Percentiles rank a stretch among this genome's conserved stretches.
phyloP scores from a whole-genome alignment of 1,140 invertebrate species.

The Globodera rostochiensis region DNA sequence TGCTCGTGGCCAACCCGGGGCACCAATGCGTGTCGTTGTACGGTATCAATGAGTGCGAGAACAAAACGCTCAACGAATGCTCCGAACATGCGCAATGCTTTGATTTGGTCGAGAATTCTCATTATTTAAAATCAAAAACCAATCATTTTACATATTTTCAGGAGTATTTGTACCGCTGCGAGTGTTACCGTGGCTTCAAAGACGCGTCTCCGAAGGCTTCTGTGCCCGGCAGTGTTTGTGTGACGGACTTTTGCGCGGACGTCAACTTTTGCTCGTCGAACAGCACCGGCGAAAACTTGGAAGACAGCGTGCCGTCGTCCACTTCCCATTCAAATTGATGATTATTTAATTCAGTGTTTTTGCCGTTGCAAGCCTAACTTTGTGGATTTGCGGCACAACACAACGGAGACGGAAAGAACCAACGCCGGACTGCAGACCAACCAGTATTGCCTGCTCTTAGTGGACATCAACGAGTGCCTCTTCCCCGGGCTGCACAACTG shows the following conservation, averaged over 20 bases:
- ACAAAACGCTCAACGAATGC: conserved; percentile 59
- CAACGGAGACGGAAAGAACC: conserved; percentile 36
- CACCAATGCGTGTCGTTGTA: conserved; percentile 42
- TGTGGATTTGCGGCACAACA: conserved; percentile 58
- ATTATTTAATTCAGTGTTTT: background rate
- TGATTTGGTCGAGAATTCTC: conserved; percentile 34
- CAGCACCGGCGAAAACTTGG: conserved; percentile 61
- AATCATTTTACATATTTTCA: background rate
- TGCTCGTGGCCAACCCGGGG: conserved; percentile 57
- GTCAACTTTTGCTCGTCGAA: conserved; percentile 47
- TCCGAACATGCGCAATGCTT: conserved; percentile 61
- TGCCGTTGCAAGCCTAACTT: conserved; percentile 32
- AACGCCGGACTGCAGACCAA: conserved; percentile 54
- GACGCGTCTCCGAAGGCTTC: conserved; percentile 56
- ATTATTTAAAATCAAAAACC: background rate
- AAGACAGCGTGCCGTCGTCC: conserved; percentile 47
- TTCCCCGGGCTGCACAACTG: conserved; percentile 61
- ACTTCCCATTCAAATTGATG: background rate
- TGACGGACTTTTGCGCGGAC: conserved; percentile 62
- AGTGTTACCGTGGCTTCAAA: conserved; percentile 52
- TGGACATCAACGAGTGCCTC: conserved; percentile 60
- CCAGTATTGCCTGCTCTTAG: conserved; percentile 48
- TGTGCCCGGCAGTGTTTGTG: conserved; percentile 59
- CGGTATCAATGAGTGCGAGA: conserved; percentile 60
- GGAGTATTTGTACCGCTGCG: conserved; percentile 61